Evolutionary conservation across 1,140 invertebrate species (phyloP).

Genomic region (Nixonia krombeini): DNA sequence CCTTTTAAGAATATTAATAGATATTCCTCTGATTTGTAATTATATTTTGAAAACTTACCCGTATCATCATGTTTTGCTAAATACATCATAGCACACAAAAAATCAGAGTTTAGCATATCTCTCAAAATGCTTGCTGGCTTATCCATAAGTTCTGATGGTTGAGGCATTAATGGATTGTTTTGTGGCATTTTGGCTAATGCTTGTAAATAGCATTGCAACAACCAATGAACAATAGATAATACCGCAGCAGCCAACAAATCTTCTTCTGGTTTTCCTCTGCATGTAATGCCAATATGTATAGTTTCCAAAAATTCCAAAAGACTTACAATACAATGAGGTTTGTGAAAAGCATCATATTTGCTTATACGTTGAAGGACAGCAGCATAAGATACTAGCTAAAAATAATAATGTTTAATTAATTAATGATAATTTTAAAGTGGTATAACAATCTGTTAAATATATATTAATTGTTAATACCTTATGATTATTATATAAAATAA

Average conservation of each 20-base stretch:
- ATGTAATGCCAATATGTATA: constrained; percentile 80
- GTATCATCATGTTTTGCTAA: constrained; percentile 82
- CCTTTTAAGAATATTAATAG: no score
- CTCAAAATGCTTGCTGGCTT: constrained; percentile 80
- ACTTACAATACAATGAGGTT: constrained; percentile 89
- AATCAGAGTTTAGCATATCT: constrained; percentile 81
- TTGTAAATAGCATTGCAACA: constrained; percentile 83
- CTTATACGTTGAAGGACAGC: constrained; percentile 89
- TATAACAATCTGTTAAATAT: constrained; percentile 3
- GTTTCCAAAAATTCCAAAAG: constrained; percentile 88
- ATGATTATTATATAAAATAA: no score
- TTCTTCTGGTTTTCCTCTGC: constrained; percentile 86
- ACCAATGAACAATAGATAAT: constrained; percentile 84
- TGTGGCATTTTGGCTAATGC: constrained; percentile 72
- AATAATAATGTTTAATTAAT: constrained; percentile 19
- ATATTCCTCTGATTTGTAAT: no score
- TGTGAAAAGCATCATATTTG: constrained; percentile 90
- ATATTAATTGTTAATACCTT: no score
- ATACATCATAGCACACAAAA: constrained; percentile 86
- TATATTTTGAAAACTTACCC: no score
- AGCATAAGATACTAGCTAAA: constrained; percentile 87
- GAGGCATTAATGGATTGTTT: constrained; percentile 66
- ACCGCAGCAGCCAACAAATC: constrained; percentile 82
- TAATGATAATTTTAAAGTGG: neutral
- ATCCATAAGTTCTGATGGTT: constrained; percentile 77